Evolutionary conservation across 2,113 vertebrate genomes (phyloP).

Genomic region (Phasianus colchicus): DNA sequence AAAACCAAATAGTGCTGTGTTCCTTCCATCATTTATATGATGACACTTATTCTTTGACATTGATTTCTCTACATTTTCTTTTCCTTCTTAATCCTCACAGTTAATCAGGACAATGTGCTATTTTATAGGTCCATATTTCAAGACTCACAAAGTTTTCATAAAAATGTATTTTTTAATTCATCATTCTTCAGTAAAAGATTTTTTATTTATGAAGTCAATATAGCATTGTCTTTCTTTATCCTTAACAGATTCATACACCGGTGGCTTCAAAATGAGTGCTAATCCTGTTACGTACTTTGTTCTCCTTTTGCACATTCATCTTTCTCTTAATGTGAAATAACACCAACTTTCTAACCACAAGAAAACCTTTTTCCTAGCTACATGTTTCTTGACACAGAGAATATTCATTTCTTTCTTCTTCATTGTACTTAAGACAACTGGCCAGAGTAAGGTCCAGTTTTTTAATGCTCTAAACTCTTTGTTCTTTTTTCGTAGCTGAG

Average conservation of each 20-base stretch:
- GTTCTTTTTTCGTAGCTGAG: background rate
- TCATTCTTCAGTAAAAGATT: background rate
- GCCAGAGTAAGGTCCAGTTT: background rate
- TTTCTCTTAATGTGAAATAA: background rate
- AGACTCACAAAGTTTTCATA: background rate
- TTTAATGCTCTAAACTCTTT: background rate
- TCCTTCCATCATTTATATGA: background rate
- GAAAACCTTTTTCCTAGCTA: background rate
- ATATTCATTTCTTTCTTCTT: background rate
- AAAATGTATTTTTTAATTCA: background rate
- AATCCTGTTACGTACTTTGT: background rate
- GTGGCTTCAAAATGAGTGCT: background rate
- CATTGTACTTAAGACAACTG: background rate
- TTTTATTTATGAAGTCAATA: background rate
- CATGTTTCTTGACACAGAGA: background rate
- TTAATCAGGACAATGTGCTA: background rate
- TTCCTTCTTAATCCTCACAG: background rate
- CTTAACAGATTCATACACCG: background rate
- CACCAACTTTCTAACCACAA: background rate
- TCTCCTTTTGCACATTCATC: background rate
- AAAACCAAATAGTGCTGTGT: background rate
- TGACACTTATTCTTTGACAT: background rate
- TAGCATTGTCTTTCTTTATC: conserved; percentile 4
- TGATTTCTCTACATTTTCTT: background rate
- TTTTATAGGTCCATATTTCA: background rate